phyloP scores from a whole-genome alignment of 2,113 vertebrate genomes.

The Eurypyga helias region DNA sequence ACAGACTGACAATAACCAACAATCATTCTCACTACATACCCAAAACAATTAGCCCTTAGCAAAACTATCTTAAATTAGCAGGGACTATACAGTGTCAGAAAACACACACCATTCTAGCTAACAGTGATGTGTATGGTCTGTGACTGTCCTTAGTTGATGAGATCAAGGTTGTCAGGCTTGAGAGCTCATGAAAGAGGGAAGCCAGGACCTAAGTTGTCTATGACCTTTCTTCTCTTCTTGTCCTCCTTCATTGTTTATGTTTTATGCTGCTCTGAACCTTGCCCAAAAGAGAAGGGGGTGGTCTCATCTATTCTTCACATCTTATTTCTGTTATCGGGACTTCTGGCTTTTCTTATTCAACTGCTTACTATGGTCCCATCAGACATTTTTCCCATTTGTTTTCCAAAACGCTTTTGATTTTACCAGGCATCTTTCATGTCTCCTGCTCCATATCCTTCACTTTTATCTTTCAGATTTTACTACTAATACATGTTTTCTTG shows the following conservation, averaged over 20 bases:
- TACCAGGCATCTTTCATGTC: not conserved
- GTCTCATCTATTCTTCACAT: not conserved
- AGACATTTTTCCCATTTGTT: not conserved
- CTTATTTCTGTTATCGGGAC: not conserved
- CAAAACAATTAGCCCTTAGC: not conserved
- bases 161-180: not conserved
- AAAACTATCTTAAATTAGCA: not conserved
- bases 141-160: fast-evolving
- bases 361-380: not conserved
- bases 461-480: not conserved
- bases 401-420: not conserved
- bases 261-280: not conserved
- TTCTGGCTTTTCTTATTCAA: not conserved
- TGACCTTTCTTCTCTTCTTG: not conserved
- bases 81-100: not conserved
- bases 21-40: not conserved
- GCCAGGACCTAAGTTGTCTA: not conserved
- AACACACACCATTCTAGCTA: not conserved
- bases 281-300: not conserved
- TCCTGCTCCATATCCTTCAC: not conserved
- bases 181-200: not conserved
- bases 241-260: not conserved
- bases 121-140: fast-evolving
- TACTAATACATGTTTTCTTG: not conserved
- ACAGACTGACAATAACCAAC: not conserved